Base-by-base conservation (phyloP, 2,797 vertebrate species). In the Thalassophryne amazonica region DNA sequence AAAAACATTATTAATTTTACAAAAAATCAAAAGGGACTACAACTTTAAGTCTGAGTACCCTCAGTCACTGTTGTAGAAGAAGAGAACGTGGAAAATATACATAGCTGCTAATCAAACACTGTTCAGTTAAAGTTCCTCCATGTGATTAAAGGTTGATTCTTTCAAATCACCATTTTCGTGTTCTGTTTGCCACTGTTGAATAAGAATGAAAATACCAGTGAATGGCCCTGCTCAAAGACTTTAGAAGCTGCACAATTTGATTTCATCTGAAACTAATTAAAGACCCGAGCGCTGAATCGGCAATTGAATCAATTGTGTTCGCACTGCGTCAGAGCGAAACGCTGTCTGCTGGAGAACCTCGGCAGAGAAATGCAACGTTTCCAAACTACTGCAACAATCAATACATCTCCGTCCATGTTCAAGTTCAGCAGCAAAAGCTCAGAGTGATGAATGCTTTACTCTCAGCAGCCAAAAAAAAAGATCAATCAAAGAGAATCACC, bases 401-500 rank as follows among this genome's bases (percentile, higher is more conserved):
- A 22, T 18, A 37, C 0, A 0, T 36, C 33, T 48, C 13, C 32
- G 22, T 12, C 17, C 1, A 10, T 48, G 3, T 25, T 28, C 2
- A 2, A 23, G 33, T 25, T 54, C 12, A 65, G 48, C 8, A 4
- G 21, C 6, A 49, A 17, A 46, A 22, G 33, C 46, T 54, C 21
- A 56, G 34, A 59, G 11, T 49, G 31, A 22, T 37, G 34, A 16
- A 33, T 25, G 27, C 15, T 42, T 45, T 14, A 25, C 24, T 47
- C 25, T 36, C 29, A 19, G 18, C 17, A 17, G 13, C 24, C 50
- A 69, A 69, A 60, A 72, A 69, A 60, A 51, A 52, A 33, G 45
- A 69, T 67, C 38, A 14, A 61, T 63, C 49, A 38, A 52, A 56
- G 39, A 34, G 39, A n/a, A n/a, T n/a, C n/a, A n/a, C n/a, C n/a